These are phyloP conservation scores for Ceramica pisi DNA, from an alignment of 2,888 invertebrate genomes.

Conservation along the genomic window DNA sequence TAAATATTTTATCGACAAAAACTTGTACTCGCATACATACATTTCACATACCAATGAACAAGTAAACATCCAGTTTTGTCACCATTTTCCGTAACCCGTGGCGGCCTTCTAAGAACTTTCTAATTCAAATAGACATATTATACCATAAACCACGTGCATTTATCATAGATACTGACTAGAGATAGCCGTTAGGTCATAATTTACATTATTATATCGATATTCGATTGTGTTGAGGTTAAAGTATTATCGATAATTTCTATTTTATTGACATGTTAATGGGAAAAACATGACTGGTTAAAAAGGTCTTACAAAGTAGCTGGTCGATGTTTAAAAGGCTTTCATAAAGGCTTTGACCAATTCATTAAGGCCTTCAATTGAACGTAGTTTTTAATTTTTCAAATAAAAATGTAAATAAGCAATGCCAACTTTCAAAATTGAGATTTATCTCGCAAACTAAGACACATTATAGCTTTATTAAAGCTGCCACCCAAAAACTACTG, in stretches of 20 bases:
- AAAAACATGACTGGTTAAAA: not conserved
- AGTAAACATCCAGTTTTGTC: conserved; percentile 56
- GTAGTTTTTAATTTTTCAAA: no score
- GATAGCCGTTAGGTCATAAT: conserved; percentile 36
- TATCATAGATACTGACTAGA: conserved; percentile 31
- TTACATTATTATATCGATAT: conserved; percentile 45
- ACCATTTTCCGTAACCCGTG: conserved; percentile 23
- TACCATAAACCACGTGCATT: conserved; percentile 57
- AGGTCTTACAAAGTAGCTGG: not conserved
- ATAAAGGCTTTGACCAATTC: not conserved
- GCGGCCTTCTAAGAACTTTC: conserved; percentile 62
- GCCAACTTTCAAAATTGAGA: no score
- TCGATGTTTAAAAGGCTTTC: not conserved
- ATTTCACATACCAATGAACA: conserved; percentile 43
- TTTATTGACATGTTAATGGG: conserved; percentile 30
- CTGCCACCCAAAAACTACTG: conserved; percentile 2
- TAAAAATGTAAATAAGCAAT: no score
- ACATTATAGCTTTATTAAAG: no score
- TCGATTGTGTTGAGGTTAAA: conserved; percentile 27
- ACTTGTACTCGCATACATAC: conserved; percentile 30
- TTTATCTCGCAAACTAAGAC: no score
- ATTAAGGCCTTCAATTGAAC: no score
- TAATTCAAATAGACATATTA: conserved; percentile 56
- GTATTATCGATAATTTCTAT: conserved; percentile 34
- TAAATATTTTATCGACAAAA: conserved; percentile 38